These are phyloP conservation scores for Heteropelma amictum DNA, from an alignment of 2,888 invertebrate genomes.

Conservation along the genomic window DNA sequence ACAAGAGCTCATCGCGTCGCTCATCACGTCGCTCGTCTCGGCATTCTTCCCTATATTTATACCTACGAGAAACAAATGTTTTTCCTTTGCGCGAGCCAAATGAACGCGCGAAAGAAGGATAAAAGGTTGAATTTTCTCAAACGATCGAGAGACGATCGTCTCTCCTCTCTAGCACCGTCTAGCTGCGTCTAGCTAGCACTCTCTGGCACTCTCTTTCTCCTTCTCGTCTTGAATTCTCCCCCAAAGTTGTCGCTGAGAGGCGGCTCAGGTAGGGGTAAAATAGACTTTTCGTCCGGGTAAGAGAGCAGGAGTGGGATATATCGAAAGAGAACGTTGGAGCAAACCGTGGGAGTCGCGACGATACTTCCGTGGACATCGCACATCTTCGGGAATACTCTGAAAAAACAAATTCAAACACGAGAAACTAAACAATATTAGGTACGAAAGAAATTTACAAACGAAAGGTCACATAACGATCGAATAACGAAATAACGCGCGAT, in stretches of 20 bases:
- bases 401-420: constrained; percentile 50
- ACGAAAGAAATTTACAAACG: constrained; percentile 29
- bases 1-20: too few species aligned
- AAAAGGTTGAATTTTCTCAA: too few species aligned
- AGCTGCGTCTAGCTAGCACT: too few species aligned
- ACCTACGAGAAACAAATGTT: too few species aligned
- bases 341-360: constrained; percentile 73
- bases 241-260: constrained; percentile 13
- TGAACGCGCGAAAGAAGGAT: too few species aligned
- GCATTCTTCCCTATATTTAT: too few species aligned
- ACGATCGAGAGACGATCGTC: too few species aligned
- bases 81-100: too few species aligned
- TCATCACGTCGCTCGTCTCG: too few species aligned
- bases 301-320: too few species aligned
- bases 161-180: too few species aligned
- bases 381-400: constrained; percentile 71
- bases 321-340: constrained; percentile 66
- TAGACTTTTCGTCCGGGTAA: constrained; percentile 56
- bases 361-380: constrained; percentile 75
- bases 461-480: background rate
- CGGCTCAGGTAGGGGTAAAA: constrained; percentile 59
- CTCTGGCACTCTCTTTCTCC: constrained; percentile 2
- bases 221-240: constrained; percentile 18
- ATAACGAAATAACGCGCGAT: background rate
- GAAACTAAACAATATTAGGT: constrained; percentile 41